Evolutionary conservation across 2,888 invertebrate species (phyloP).

Genomic region (Pachydiplax longipennis): DNA sequence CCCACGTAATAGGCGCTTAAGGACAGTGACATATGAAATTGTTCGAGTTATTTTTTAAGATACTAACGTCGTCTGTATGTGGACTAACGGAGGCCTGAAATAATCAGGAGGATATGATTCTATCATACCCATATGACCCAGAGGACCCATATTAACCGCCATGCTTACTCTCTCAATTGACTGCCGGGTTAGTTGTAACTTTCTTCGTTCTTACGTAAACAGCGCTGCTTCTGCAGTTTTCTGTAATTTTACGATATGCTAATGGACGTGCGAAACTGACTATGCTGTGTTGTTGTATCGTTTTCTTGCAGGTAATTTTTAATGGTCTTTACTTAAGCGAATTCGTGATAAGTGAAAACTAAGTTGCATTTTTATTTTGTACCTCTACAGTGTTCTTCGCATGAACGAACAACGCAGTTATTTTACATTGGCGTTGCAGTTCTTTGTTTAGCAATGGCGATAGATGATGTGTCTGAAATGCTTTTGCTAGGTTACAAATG

Average conservation of each 20-base stretch:
- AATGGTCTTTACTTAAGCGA: background rate
- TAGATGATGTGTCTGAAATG: slow-evolving; percentile 40
- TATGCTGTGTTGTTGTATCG: background rate
- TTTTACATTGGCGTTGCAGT: slow-evolving; percentile 28
- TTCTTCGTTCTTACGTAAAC: slow-evolving; percentile 30
- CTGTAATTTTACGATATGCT: slow-evolving; percentile 4
- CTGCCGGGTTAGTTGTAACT: background rate
- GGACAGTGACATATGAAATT: too few relatives aligned
- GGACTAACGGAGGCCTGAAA: slow-evolving; percentile 15
- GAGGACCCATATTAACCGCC: slow-evolving; percentile 32
- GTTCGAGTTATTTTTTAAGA: too few relatives aligned
- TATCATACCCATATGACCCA: slow-evolving; percentile 39
- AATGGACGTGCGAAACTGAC: background rate
- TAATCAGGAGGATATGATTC: slow-evolving; percentile 31
- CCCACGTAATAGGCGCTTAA: too few relatives aligned
- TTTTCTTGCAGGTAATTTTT: background rate
- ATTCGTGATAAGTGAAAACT: background rate
- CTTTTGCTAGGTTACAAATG: slow-evolving; percentile 10
- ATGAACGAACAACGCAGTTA: slow-evolving; percentile 30
- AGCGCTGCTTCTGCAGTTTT: slow-evolving; percentile 36
- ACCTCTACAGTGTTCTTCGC: background rate
- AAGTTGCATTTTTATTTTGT: background rate
- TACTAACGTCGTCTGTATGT: slow-evolving; percentile 10
- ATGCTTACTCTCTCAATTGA: slow-evolving; percentile 11
- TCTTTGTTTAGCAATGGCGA: slow-evolving; percentile 22